Evolutionary conservation across 2,797 vertebrate species (phyloP), one percentile per base, ranked within the genome.

Genomic region (Esox masquinongy): DNA sequence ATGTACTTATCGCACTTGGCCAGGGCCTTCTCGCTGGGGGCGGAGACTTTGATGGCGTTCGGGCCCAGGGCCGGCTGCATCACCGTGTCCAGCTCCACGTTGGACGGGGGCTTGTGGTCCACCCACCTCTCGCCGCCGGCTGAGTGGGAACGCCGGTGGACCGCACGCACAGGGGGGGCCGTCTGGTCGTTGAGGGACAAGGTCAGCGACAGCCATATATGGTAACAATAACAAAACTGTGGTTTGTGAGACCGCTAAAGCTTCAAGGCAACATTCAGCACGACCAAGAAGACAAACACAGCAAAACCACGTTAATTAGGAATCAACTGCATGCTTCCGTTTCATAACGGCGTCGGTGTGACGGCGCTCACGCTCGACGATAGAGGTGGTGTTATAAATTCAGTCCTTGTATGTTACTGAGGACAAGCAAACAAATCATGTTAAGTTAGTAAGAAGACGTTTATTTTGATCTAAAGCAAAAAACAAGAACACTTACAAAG

Each of bases 1-100:
- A 98, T 95, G 24, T 99, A 99, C 89, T 96, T 95, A 92, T 99
- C 96, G 74, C 97, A 98, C 86, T 97, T 96, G 7, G 98, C 95
- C 87, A 99, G 92, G 0, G 95, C 95, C 85, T 95, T 98, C 90
- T 98, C 95, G 0, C 82, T 98, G 19, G 98, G 95, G 1, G 94
- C 82, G 0, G 91, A 93, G 51, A 99, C 96, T 1, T 96, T 96
- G 94, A 99, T 96, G 90, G 98, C 87, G 0, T 96, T 93, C 59
- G 95, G 95, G 74, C 39, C 39, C 39, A 99, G 91, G 19, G 94
- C 91, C 0, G 97, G 97, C 93, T 99, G 97, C 93, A 99, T 88
- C 85, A 99, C 90, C 0, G 97, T 99, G 14, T 96, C 97, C 72
- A 96, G 90, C 70, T 97, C 96, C 84, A 99, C 76, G 9, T 91